Percentiles rank a stretch among this genome's conserved stretches.
phyloP scores from a whole-genome alignment of 2,888 invertebrate species.

The Epinotia bilunana region DNA sequence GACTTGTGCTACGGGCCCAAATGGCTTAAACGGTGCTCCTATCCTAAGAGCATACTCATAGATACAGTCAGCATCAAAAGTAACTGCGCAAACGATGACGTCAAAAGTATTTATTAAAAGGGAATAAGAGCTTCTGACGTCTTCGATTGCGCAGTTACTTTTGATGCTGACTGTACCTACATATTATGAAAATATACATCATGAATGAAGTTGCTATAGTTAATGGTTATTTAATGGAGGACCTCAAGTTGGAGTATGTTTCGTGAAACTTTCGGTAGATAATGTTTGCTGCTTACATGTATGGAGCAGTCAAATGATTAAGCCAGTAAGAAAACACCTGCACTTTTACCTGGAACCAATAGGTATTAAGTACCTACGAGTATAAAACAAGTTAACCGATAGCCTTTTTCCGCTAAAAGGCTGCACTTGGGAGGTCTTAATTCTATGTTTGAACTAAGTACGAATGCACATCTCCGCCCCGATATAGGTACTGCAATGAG shows the following conservation, averaged over 20 bases:
- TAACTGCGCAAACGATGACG: too few species aligned
- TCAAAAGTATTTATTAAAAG: too few species aligned
- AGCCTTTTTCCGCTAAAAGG: constrained; percentile 6
- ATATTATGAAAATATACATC: constrained; percentile 17
- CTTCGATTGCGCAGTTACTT: too few species aligned
- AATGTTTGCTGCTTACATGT: constrained; percentile 28
- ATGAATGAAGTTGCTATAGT: constrained; percentile 4
- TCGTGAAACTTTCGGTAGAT: constrained; percentile 45
- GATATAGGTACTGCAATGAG: background rate
- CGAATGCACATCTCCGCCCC: background rate
- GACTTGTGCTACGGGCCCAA: too few species aligned
- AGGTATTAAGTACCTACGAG: constrained; percentile 7
- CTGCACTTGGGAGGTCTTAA: constrained; percentile 35
- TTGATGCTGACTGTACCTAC: constrained; percentile 1
- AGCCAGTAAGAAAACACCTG: constrained; percentile 38
- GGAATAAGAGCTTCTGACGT: too few species aligned
- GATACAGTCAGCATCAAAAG: too few species aligned
- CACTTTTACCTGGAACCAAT: constrained; percentile 7
- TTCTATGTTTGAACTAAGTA: constrained; percentile 14
- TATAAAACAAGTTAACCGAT: constrained; percentile 1
- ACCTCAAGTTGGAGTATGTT: constrained; percentile 32
- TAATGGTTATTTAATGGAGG: constrained; percentile 47
- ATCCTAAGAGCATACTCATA: background rate
- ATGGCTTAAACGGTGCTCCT: background rate
- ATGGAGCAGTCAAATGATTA: constrained; percentile 46